Percentiles rank a stretch among this genome's conserved stretches.
Evolutionary conservation across 2,888 invertebrate species (phyloP).

Genomic region (Vanessa cardui): DNA sequence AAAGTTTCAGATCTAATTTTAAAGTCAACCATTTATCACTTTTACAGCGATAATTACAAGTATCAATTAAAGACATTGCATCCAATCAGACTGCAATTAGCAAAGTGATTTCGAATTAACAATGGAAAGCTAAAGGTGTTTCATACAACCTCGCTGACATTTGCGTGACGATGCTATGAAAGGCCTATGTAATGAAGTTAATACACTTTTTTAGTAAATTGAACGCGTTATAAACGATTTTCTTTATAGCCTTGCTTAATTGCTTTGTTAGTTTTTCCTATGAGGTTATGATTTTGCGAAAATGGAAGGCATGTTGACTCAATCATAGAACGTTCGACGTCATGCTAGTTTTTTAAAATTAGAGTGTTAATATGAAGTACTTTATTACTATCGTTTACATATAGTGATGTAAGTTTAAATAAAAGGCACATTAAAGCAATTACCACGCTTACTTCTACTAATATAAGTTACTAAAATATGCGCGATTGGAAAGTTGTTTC

Average conservation of each 20-base stretch:
- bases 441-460: too few relatives aligned
- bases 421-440: too few relatives aligned
- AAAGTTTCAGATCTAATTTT: too few relatives aligned
- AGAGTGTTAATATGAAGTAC: too few relatives aligned
- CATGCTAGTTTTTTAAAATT: not conserved
- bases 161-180: constrained; percentile 55
- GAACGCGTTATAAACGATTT: constrained; percentile 31
- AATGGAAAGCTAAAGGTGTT: constrained; percentile 51
- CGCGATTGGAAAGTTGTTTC: too few relatives aligned
- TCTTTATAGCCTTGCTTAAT: constrained; percentile 26
- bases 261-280: constrained; percentile 25
- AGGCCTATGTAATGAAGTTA: constrained; percentile 32
- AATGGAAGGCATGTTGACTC: not conserved
- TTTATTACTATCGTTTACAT: too few relatives aligned
- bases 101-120: constrained; percentile 60
- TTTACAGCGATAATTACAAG: not conserved
- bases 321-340: not conserved
- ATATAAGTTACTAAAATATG: too few relatives aligned
- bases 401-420: too few relatives aligned
- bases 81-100: constrained; percentile 46
- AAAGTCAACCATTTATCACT: not conserved
- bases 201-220: constrained; percentile 41
- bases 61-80: constrained; percentile 9
- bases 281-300: constrained; percentile 6
- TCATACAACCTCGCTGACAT: constrained; percentile 50